Evolutionary conservation across 2,113 vertebrate genomes (phyloP).

Genomic region (Ophiodon elongatus): DNA sequence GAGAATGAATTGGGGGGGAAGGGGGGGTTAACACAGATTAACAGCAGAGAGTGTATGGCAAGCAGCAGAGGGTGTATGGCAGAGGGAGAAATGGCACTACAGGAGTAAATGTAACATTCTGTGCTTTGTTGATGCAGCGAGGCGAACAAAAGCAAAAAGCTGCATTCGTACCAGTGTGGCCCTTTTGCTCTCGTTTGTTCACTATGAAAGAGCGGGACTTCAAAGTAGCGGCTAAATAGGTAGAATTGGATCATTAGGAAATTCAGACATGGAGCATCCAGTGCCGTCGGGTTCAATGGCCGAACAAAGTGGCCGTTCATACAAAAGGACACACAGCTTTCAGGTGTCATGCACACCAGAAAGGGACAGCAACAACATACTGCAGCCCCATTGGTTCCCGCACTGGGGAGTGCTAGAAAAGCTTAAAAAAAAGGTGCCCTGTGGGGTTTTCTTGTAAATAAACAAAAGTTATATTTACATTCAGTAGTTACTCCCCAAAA

Average conservation of each 20-base stretch:
- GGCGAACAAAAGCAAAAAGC: background rate
- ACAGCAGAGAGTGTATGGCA: slow-evolving; percentile 24
- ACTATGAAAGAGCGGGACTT: slow-evolving; percentile 5
- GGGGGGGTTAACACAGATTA: background rate
- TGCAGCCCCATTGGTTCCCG: background rate
- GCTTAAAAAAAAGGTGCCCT: background rate
- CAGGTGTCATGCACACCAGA: background rate
- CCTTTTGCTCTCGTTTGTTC: background rate
- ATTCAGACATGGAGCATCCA: background rate
- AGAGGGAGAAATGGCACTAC: background rate
- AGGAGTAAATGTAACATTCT: slow-evolving; percentile 15
- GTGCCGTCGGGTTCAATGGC: background rate
- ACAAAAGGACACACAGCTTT: background rate
- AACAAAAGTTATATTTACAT: background rate
- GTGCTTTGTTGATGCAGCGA: background rate
- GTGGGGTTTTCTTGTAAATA: background rate
- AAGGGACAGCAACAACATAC: background rate
- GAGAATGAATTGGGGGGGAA: slow-evolving; percentile 1
- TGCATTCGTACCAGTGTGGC: background rate
- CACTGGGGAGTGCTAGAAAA: background rate
- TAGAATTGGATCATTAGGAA: background rate
- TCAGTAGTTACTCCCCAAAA: background rate
- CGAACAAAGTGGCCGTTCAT: background rate
- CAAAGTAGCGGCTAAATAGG: slow-evolving; percentile 2
- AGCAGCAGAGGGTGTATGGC: slow-evolving; percentile 5